Evolutionary conservation across 2,888 invertebrate genomes (phyloP).

Genomic region (Drosophila acutilabella): DNA sequence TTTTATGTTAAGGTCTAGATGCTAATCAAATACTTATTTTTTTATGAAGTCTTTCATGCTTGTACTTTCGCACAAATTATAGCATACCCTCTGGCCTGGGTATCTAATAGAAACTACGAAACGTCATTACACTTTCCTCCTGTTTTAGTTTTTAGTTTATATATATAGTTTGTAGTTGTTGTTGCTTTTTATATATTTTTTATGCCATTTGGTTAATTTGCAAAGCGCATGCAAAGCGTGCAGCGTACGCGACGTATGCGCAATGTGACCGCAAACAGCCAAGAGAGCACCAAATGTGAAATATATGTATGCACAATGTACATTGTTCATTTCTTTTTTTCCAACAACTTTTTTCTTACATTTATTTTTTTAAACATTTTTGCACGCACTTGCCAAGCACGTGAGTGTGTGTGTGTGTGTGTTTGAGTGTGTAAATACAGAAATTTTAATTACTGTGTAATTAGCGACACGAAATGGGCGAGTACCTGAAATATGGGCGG

Average conservation of each 20-base stretch:
- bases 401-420: constrained; percentile 32
- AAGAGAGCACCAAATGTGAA: constrained; percentile 45
- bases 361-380: constrained; percentile 61
- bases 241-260: constrained; percentile 70
- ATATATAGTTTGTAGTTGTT: constrained; percentile 14
- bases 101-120: constrained; percentile 15
- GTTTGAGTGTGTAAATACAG: constrained; percentile 69
- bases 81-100: background rate
- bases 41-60: background rate
- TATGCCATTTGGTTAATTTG: constrained; percentile 67
- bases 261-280: constrained; percentile 43
- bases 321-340: constrained; percentile 32
- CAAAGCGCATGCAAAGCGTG: constrained; percentile 70
- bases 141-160: constrained; percentile 37
- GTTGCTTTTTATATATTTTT: constrained; percentile 10
- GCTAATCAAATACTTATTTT: no score
- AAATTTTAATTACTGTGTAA: constrained; percentile 82
- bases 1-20: no score
- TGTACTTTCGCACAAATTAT: background rate
- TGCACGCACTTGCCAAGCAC: constrained; percentile 64
- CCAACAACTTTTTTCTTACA: background rate
- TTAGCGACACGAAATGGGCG: constrained; percentile 73
- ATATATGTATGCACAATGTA: constrained; percentile 44
- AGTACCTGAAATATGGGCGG: constrained; percentile 52
- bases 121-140: constrained; percentile 52